A percentile compares a stretch with the other conserved stretches of the same genome.
phyloP scores from a whole-genome alignment of 2,888 invertebrate species.

The Artemia sinica region DNA sequence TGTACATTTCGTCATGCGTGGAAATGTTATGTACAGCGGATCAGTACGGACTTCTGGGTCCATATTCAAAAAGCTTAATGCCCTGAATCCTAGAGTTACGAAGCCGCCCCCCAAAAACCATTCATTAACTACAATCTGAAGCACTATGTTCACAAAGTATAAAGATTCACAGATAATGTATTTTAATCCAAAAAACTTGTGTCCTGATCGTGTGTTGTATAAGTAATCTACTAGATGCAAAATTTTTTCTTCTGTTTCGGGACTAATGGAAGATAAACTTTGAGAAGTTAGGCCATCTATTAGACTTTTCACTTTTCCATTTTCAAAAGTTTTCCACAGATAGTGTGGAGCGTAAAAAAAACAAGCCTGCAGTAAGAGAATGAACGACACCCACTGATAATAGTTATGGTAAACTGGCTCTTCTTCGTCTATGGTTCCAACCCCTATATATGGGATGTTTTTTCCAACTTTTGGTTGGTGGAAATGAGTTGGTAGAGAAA shows the following conservation, averaged over 20 bases:
- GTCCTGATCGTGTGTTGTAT: constrained; percentile 56
- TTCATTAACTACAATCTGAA: constrained; percentile 71
- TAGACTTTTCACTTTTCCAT: constrained; percentile 69
- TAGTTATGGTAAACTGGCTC: constrained; percentile 65
- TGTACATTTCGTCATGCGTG: constrained; percentile 71
- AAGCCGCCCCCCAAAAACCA: constrained; percentile 71
- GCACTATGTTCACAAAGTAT: constrained; percentile 46
- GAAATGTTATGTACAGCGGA: constrained; percentile 66
- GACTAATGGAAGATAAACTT: not conserved
- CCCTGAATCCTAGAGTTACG: constrained; percentile 62
- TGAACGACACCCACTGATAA: constrained; percentile 85
- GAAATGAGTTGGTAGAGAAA: constrained; percentile 47
- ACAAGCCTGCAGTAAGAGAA: constrained; percentile 59
- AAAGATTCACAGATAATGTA: constrained; percentile 70
- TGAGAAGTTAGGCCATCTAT: constrained; percentile 53
- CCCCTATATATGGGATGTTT: constrained; percentile 52
- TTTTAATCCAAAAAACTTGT: constrained; percentile 67
- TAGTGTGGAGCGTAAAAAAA: constrained; percentile 73
- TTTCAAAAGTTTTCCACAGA: constrained; percentile 86
- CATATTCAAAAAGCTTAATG: constrained; percentile 64
- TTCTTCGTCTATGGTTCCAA: constrained; percentile 50
- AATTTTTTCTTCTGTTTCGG: constrained; percentile 17
- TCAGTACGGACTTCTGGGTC: constrained; percentile 67
- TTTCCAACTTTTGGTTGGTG: constrained; percentile 28
- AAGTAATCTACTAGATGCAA: constrained; percentile 39